Conservation (phyloP, 2,888 invertebrate genomes). For the Cerastoderma edule region DNA sequence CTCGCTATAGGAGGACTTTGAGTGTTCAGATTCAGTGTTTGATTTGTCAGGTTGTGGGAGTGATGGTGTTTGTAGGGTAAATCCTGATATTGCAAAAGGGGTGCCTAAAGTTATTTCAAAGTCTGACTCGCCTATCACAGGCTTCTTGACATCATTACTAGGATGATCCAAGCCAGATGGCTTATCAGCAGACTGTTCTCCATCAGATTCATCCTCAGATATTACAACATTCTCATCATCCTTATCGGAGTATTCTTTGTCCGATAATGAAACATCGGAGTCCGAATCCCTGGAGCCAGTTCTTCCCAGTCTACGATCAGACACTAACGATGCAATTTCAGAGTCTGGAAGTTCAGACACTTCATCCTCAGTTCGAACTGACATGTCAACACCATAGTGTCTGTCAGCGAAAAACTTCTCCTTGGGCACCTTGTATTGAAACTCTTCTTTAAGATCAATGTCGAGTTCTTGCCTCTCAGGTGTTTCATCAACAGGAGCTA, state of each 20-base stretch:
- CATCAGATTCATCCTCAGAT: conserved; percentile 52
- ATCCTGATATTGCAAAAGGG: conserved; percentile 22
- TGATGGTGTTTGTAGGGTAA: conserved; percentile 18
- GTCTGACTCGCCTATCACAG: conserved; percentile 41
- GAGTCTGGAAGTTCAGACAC: conserved; percentile 62
- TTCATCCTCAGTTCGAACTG: conserved; percentile 62
- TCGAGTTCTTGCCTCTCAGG: conserved; percentile 28
- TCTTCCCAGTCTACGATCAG: conserved; percentile 51
- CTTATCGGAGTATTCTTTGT: conserved; percentile 58
- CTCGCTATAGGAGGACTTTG: conserved; percentile 29
- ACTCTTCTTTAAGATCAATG: conserved; percentile 54
- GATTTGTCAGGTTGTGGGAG: neutral
- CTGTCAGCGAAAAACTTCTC: conserved; percentile 44
- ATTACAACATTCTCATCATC: conserved; percentile 60
- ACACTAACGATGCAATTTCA: conserved; percentile 59
- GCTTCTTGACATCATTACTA: conserved; percentile 13
- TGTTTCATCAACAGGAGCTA: conserved; percentile 23
- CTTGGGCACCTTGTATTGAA: conserved; percentile 49
- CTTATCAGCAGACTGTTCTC: conserved; percentile 38
- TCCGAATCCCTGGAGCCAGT: conserved; percentile 55
- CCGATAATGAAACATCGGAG: conserved; percentile 59
- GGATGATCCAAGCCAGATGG: conserved; percentile 3
- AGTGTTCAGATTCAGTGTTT: neutral
- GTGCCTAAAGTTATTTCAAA: conserved; percentile 40
- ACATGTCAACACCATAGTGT: conserved; percentile 48